Base-by-base conservation (phyloP, 2,888 invertebrate genomes). In the Netelia melanura region DNA sequence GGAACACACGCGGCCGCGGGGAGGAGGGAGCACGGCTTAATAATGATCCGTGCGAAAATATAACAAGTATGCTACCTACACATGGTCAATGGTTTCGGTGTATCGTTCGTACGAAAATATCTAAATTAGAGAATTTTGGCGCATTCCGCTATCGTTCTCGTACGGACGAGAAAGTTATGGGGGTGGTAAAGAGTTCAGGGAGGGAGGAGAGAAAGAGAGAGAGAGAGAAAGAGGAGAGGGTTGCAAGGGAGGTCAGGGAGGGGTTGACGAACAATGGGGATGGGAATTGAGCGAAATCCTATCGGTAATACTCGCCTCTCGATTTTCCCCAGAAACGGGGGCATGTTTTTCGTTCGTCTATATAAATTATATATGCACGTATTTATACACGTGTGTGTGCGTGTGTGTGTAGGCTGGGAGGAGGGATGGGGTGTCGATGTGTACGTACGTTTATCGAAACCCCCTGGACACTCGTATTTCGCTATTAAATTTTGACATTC, bases 41-140 rank as follows among this genome's bases (percentile, higher is more conserved):
- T 91, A 90, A 91, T 89, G 90, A 91, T 91, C 88, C 88, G 86
- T 88, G 77, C 83, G 88, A 90, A 91, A 90, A 89, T 90, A 90
- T 89, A 91, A 88, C 90, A 88, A 89, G 88, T 17, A 30, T 56
- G 43, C 8, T 14, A 11, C 14, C 17, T 67, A 65, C 30, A 30
- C 30, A 30, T 30, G 5, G 30, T 5, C 30, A 44, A 86, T 76
- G 83, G 74, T 78, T 78, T 17, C 38, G 11, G 71, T 83, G 44
- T 23, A 21, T 52, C 25, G 10, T 70, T 83, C 81, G 75, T 78
- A 65, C 52, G 85, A 87, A 88, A 89, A 89, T 88, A 86, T 89
- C 88, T 87, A 88, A 90, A 91, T 90, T 89, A 89, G 90, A 89
- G 88, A 87, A 89, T 81, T 89, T 81, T n/a, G 23, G 38, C 48